Evolutionary conservation across 2,888 invertebrate species (phyloP), one percentile per base, ranked within the genome.

Genomic region (Agriopis aurantiaria): DNA sequence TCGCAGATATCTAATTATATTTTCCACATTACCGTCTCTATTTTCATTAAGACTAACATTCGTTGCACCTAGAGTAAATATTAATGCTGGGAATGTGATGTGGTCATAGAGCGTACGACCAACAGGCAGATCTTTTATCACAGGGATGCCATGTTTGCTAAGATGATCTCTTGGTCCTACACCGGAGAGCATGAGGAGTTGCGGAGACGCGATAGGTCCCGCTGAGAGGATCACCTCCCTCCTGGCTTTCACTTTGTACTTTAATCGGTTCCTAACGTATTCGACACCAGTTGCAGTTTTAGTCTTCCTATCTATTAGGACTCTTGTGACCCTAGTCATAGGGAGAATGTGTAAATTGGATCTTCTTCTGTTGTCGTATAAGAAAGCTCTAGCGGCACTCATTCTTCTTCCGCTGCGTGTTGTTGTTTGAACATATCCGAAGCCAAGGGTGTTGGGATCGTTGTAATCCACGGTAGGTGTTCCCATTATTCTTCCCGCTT

Each of bases 171-270:
- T 90, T 0, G 96, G 96, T 3, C 96, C 96, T 9, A 97, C 88
- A 3, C 97, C 97, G 0, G 97, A 97, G 17, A 97, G 85, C 97
- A 98, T 97, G 8, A 98, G 94, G 9, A 98, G 85, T 82, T 98
- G 98, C 0, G 98, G 97, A 0, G 96, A 96, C 77, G 97, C 97
- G 68, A 98, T 96, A 0, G 97, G 96, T 0, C 98, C 98, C 2
- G 96, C 97, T 10, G 96, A 96, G 4, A 97, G 74, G 66, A 98
- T 96, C 0, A 98, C 96, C 88, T 97, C 97, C 78, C 95, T 96
- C 55, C 94, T 90, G 0, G 96, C 96, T 66, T 80, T 83, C 0
- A 95, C 95, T 57, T 88, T 87, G 45, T 88, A 87, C 55, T 85
- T 87, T 66, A 88, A 77, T 0, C 91, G 89, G 65, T 92, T 88